A percentile compares a stretch with the other conserved stretches of the same genome.
These are phyloP conservation scores for Nansenia antarctica DNA, from an alignment of 2,113 vertebrate species.

Conservation along the genomic window DNA sequence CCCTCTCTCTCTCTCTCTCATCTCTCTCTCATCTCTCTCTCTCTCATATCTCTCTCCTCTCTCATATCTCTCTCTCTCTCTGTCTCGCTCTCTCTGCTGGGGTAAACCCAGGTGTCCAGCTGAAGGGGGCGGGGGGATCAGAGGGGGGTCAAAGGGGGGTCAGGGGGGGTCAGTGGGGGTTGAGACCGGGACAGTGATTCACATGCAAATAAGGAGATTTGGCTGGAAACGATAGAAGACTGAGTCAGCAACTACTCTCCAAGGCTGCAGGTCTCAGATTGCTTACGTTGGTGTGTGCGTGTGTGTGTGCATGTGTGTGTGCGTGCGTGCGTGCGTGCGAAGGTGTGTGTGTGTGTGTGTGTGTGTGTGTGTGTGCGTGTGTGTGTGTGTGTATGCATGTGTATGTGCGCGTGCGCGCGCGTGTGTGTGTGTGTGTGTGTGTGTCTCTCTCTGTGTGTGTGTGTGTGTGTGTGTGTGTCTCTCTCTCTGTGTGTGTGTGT, in stretches of 20 bases:
- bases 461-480: neutral
- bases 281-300: conserved; percentile 3
- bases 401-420: neutral
- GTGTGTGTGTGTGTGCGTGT: neutral
- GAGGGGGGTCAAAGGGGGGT: neutral
- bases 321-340: neutral
- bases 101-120: no score
- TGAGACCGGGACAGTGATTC: neutral
- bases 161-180: neutral
- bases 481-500: neutral
- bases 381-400: conserved; percentile 8
- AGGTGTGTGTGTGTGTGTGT: neutral
- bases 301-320: neutral
- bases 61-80: no score
- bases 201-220: neutral
- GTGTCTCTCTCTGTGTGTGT: neutral
- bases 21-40: no score
- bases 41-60: no score
- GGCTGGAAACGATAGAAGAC: no score
- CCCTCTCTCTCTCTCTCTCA: no score
- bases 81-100: neutral
- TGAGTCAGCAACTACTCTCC: no score
- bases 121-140: no score
- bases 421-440: no score
- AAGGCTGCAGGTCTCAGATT: no score